Evolutionary conservation across 1,140 invertebrate genomes (phyloP).

Genomic region (Drosophila tani): DNA sequence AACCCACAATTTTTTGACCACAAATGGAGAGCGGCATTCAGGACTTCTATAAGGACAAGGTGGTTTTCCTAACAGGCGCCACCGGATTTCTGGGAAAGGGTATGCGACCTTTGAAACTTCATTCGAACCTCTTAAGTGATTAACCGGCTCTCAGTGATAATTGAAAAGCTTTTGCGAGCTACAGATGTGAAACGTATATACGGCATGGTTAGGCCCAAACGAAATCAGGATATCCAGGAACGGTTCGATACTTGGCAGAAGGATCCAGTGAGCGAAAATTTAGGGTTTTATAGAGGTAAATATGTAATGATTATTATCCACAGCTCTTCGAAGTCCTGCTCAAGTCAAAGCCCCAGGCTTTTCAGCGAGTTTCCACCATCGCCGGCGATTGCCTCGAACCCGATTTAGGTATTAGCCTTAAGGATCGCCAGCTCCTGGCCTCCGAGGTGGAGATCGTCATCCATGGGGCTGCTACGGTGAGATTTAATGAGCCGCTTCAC

Average conservation of each 20-base stretch:
- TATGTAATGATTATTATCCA: background rate
- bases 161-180: constrained; percentile 93
- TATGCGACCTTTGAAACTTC: background rate
- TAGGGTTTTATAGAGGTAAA: background rate
- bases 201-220: constrained; percentile 91
- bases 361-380: constrained; percentile 80
- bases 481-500: constrained; percentile 92
- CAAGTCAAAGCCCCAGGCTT: constrained; percentile 3
- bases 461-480: constrained; percentile 93
- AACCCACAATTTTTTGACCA: no score
- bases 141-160: constrained; percentile 85
- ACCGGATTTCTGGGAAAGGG: constrained; percentile 41
- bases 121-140: background rate
- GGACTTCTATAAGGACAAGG: constrained; percentile 34
- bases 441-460: constrained; percentile 89
- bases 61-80: constrained; percentile 25
- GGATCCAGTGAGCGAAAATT: constrained; percentile 67
- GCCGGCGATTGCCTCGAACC: constrained; percentile 87
- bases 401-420: constrained; percentile 88
- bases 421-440: constrained; percentile 84
- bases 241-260: constrained; percentile 88
- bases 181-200: constrained; percentile 90
- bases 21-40: constrained; percentile 27
- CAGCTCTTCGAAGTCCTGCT: constrained; percentile 26
- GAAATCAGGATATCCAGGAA: constrained; percentile 89